phyloP scores from a whole-genome alignment of 92 coral and sea anemone genomes.

The Phenganax subtilis region DNA sequence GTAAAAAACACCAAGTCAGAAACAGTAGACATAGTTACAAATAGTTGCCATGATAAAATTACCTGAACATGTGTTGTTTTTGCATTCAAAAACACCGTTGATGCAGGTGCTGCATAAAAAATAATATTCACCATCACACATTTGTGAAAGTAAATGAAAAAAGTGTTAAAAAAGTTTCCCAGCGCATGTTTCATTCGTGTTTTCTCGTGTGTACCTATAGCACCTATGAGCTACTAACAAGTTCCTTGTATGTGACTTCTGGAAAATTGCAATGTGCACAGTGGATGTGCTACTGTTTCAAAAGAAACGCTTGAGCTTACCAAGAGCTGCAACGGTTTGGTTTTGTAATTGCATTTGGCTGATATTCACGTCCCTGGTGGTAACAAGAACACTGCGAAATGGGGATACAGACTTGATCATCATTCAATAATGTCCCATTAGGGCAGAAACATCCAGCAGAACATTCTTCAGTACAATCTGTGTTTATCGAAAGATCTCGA shows the following conservation, averaged over 20 bases:
- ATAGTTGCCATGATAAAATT: neutral
- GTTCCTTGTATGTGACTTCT: no score
- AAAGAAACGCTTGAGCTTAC: conserved; percentile 41
- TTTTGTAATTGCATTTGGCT: conserved; percentile 57
- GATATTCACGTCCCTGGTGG: conserved; percentile 49
- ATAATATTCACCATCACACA: neutral
- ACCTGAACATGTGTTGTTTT: conserved; percentile 34
- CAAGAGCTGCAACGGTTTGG: conserved; percentile 57
- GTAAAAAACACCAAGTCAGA: no score
- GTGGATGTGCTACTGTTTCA: neutral
- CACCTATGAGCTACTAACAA: no score
- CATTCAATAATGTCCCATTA: conserved; percentile 55
- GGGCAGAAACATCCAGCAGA: conserved; percentile 73
- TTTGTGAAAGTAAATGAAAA: no score
- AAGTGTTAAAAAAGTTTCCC: neutral
- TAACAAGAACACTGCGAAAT: conserved; percentile 62
- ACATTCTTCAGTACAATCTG: conserved; percentile 60
- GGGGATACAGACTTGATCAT: conserved; percentile 61
- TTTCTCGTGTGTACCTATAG: no score
- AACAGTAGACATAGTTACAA: no score
- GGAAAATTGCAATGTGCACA: no score
- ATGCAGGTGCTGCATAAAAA: conserved; percentile 6
- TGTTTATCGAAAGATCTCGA: conserved; percentile 52
- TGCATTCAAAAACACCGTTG: conserved; percentile 28
- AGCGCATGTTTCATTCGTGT: neutral